These are phyloP conservation scores for Pharmacophagus antenor DNA, from an alignment of 2,888 invertebrate species.

Conservation along the genomic window DNA sequence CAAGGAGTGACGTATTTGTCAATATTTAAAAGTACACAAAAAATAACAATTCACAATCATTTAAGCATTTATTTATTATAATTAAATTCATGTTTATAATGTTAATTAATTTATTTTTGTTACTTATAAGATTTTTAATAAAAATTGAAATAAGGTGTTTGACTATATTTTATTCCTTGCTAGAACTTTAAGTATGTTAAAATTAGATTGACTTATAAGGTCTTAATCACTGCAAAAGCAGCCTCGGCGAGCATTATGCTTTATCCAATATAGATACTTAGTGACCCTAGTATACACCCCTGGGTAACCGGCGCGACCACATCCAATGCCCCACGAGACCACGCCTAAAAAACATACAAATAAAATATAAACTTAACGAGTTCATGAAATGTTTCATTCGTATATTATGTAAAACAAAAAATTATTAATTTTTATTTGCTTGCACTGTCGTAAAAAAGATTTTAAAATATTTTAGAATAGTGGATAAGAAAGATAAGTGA, in stretches of 20 bases:
- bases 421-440: too few species aligned
- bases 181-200: not conserved
- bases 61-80: not conserved
- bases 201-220: not conserved
- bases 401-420: too few species aligned
- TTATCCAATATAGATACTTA: constrained; percentile 90
- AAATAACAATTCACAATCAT: not conserved
- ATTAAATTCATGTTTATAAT: not conserved
- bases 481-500: not conserved
- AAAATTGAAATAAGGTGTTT: not conserved
- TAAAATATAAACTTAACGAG: not conserved
- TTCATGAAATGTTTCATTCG: not conserved
- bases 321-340: constrained; percentile 95
- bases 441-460: not conserved
- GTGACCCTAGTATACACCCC: constrained; percentile 93
- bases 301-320: constrained; percentile 90
- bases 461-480: not conserved
- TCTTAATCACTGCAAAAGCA: constrained; percentile 85
- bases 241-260: constrained; percentile 86
- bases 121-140: not conserved
- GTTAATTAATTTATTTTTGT: not conserved
- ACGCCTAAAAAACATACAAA: constrained; percentile 75
- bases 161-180: not conserved
- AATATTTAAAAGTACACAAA: not conserved
- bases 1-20: too few species aligned